A percentile compares a stretch with the other conserved stretches of the same genome.
These are phyloP conservation scores for Rhodeus uyekii DNA, from an alignment of 2,797 vertebrate species.

Conservation along the genomic window DNA sequence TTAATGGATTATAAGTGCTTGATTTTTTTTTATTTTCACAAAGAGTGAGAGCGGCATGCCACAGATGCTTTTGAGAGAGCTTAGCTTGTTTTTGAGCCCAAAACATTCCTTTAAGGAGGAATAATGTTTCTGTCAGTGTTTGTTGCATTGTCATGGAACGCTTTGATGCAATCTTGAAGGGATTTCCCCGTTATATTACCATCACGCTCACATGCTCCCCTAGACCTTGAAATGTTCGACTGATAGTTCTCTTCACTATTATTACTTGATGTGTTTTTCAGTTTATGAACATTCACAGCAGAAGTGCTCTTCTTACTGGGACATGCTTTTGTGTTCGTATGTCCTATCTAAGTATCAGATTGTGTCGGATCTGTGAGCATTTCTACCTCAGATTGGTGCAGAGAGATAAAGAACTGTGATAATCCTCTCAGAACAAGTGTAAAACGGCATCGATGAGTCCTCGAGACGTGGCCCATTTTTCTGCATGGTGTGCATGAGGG, in stretches of 20 bases:
- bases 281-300: constrained; percentile 10
- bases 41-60: not conserved
- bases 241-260: constrained; percentile 1
- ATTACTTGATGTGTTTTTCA: constrained; percentile 20
- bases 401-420: constrained; percentile 44
- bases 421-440: constrained; percentile 46
- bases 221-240: not conserved
- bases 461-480: constrained; percentile 30
- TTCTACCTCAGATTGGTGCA: constrained; percentile 41
- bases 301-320: not conserved
- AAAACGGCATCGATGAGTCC: constrained; percentile 30
- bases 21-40: not conserved
- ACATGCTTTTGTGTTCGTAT: not conserved
- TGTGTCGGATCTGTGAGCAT: constrained; percentile 14
- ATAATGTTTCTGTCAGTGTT: not conserved
- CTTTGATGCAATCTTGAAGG: constrained; percentile 16
- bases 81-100: not conserved
- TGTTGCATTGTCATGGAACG: not conserved
- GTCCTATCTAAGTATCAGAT: constrained; percentile 2
- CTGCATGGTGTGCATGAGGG: constrained; percentile 28
- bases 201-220: constrained; percentile 2
- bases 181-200: constrained; percentile 5
- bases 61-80: not conserved
- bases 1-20: not conserved
- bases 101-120: not conserved